These are phyloP conservation scores for Anguilla megastoma DNA, from an alignment of 2,797 vertebrate species.

Conservation along the genomic window DNA sequence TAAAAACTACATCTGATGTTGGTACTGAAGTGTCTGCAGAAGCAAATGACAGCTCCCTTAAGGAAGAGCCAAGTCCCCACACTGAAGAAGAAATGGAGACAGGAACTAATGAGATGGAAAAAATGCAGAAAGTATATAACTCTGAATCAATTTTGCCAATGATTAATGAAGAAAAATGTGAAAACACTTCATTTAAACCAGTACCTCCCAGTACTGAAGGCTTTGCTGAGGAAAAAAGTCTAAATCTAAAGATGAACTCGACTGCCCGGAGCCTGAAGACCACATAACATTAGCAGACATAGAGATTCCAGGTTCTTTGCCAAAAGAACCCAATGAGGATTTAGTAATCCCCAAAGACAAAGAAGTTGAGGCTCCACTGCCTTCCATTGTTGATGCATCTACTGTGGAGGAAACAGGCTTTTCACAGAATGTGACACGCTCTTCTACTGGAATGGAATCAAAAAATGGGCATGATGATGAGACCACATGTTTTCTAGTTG, in stretches of 20 bases:
- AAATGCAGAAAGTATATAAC: not conserved
- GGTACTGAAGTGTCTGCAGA: not conserved
- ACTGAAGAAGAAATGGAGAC: not conserved
- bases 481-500: too few species aligned
- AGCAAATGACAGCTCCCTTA: not conserved
- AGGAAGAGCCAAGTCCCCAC: not conserved
- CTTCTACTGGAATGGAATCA: not conserved
- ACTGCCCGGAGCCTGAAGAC: not conserved
- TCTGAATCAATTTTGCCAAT: not conserved
- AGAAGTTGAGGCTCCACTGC: not conserved
- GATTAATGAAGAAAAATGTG: not conserved
- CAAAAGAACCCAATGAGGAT: not conserved
- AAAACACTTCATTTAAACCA: not conserved
- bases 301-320: not conserved
- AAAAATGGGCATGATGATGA: not conserved
- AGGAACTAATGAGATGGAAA: not conserved
- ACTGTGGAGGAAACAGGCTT: not conserved
- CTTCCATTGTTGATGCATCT: not conserved
- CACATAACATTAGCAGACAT: too few species aligned
- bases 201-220: not conserved
- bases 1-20: constrained; percentile 28
- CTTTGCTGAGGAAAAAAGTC: not conserved
- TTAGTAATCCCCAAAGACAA: not conserved
- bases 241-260: not conserved
- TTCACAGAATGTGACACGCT: not conserved